Evolutionary conservation across 2,113 vertebrate species (phyloP), one percentile per base, ranked within the genome.

Genomic region (Malurus elegans): DNA sequence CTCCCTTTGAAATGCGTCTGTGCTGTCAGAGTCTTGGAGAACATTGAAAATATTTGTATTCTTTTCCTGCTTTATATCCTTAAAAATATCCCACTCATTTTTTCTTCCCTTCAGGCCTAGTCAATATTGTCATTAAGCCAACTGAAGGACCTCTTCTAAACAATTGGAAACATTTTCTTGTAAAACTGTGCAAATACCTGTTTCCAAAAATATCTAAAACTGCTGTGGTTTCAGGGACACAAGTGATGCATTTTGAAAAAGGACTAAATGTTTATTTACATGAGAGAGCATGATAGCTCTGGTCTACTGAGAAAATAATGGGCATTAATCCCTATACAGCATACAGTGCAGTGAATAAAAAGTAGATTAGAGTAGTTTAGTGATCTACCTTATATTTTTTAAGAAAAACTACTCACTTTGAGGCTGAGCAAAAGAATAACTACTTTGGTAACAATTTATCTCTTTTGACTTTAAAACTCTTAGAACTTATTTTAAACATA

Each of bases 231-330:
- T 76, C 76, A 91, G 91, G 64, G 51, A 65, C 47, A 69, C 6
- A 32, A 74, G 24, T 51, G 74, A 85, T 95, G 90, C 50, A 73
- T 90, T 95, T 72, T 87, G 54, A 86, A 85, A 82, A 12, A 65
- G 71, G 86, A 47, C 62, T 93, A 91, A 82, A 79, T 82, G 71
- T 87, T 94, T 92, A 75, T 87, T 93, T 95, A 95, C 78, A 61
- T 56, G 65, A 82, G 36, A 85, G 57, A 75, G 51, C 83, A 87
- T 23, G 61, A 61, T 88, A 86, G 76, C 61, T 86, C 61, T 74
- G 29, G 53, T 87, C 73, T 61, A 57, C 80, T 66, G 78, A 69
- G 69, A 93, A 87, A 92, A 90, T 57, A 91, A 93, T 29, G 36
- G 28, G 69, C 61, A 87, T 89, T 69, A 95, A 86, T 84, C n/a